Evolutionary conservation across 2,888 invertebrate species (phyloP).

Genomic region (Parasteatoda lunata): DNA sequence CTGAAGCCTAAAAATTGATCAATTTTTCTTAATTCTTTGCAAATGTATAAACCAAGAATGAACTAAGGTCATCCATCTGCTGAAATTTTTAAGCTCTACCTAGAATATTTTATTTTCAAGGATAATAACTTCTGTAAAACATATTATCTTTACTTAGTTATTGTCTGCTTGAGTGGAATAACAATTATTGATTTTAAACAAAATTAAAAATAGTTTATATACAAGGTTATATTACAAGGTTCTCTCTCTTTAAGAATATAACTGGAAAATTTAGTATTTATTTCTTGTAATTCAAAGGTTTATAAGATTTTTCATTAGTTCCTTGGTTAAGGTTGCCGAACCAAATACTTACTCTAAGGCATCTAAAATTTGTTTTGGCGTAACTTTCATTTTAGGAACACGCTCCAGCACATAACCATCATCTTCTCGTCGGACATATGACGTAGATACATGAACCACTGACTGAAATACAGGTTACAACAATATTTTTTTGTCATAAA

Average conservation of each 20-base stretch:
- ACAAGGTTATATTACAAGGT: not conserved
- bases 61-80: too few relatives aligned
- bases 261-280: not conserved
- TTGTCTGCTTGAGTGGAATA: not conserved
- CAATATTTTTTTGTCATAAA: too few relatives aligned
- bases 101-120: too few relatives aligned
- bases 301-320: not conserved
- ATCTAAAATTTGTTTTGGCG: conserved; percentile 38
- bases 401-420: conserved; percentile 42
- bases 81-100: too few relatives aligned
- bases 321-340: not conserved
- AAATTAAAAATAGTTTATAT: not conserved
- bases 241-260: not conserved
- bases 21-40: too few relatives aligned
- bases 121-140: too few relatives aligned
- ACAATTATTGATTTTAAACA: not conserved
- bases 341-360: conserved; percentile 48
- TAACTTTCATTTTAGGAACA: conserved; percentile 28
- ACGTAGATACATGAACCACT: conserved; percentile 51
- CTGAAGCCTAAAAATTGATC: too few relatives aligned
- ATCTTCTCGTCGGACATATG: conserved; percentile 34
- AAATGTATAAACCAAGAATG: too few relatives aligned
- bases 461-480: conserved; percentile 15
- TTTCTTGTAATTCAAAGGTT: not conserved
- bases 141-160: too few relatives aligned